phyloP scores from a whole-genome alignment of 2,113 vertebrate genomes.

The Stercorarius parasiticus region DNA sequence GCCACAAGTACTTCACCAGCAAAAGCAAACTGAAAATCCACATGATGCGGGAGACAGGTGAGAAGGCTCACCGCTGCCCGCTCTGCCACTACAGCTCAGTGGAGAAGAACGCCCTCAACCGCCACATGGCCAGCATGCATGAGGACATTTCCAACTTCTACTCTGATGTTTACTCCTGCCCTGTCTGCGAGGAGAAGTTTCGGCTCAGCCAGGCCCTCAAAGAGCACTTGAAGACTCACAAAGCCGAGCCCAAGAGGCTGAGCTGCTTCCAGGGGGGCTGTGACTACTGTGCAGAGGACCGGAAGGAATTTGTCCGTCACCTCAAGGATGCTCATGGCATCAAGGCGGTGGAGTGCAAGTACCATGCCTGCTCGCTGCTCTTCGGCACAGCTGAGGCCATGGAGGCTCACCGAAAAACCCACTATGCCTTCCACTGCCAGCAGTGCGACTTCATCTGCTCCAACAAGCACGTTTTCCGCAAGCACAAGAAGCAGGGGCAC shows the following conservation, averaged over 20 bases:
- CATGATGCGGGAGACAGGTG: conserved; percentile 84
- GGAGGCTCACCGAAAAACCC: conserved; percentile 88
- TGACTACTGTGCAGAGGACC: conserved; percentile 71
- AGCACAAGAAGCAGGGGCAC: conserved; percentile 90
- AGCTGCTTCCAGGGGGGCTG: conserved; percentile 85
- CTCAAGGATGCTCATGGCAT: conserved; percentile 77
- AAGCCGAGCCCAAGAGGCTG: conserved; percentile 67
- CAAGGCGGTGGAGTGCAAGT: conserved; percentile 84
- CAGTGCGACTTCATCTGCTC: conserved; percentile 93
- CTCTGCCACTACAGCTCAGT: conserved; percentile 91
- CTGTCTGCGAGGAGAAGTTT: conserved; percentile 85
- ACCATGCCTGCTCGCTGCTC: conserved; percentile 85
- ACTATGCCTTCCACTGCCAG: conserved; percentile 93
- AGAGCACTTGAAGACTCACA: conserved; percentile 91
- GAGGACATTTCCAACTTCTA: conserved; percentile 77
- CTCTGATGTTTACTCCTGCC: conserved; percentile 82
- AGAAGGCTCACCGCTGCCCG: conserved; percentile 87
- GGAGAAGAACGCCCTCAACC: conserved; percentile 87
- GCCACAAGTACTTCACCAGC: conserved; percentile 92
- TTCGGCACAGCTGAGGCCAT: conserved; percentile 82
- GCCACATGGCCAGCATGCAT: conserved; percentile 88
- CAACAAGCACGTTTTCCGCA: conserved; percentile 89
- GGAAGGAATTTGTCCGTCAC: conserved; percentile 84
- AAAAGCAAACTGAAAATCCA: conserved; percentile 95
- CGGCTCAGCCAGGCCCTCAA: conserved; percentile 88